phyloP scores from a whole-genome alignment of 2,113 vertebrate species.

The Eidolon helvum region DNA sequence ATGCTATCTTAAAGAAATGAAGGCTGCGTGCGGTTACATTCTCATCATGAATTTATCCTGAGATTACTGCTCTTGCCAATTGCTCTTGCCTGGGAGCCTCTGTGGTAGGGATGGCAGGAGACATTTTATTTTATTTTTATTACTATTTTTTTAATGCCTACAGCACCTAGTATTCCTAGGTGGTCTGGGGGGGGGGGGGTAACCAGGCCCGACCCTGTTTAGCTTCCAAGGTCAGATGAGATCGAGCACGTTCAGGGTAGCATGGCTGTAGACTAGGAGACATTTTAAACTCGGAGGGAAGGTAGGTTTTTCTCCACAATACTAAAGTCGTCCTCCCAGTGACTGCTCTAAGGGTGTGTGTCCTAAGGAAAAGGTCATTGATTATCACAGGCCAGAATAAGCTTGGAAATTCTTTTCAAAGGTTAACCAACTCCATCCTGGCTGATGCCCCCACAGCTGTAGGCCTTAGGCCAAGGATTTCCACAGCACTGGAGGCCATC shows the following conservation, averaged over 20 bases:
- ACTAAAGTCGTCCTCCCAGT: neutral
- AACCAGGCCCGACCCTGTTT: too few species aligned
- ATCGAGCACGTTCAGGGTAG: too few species aligned
- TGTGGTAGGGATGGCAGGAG: neutral
- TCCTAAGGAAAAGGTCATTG: constrained; percentile 67
- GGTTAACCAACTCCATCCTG: neutral
- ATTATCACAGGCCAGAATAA: constrained; percentile 42
- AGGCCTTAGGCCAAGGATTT: neutral
- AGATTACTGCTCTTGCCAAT: neutral
- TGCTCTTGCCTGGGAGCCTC: neutral
- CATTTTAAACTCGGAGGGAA: constrained; percentile 22
- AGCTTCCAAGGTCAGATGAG: too few species aligned
- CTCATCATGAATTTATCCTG: neutral
- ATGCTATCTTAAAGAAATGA: too few species aligned
- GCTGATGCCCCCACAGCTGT: neutral
- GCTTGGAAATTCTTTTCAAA: constrained; percentile 60
- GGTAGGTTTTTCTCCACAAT: neutral
- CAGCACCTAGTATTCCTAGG: too few species aligned
- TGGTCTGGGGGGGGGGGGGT: too few species aligned
- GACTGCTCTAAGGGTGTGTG: constrained; percentile 32
- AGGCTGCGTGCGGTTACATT: neutral
- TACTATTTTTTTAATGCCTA: too few species aligned
- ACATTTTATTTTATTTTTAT: constrained; percentile 21
- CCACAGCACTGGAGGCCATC: neutral
- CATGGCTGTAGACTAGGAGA: neutral